Evolutionary conservation across 2,113 vertebrate species (phyloP), one percentile per base, ranked within the genome.

Genomic region (Rhinichthys klamathensis): DNA sequence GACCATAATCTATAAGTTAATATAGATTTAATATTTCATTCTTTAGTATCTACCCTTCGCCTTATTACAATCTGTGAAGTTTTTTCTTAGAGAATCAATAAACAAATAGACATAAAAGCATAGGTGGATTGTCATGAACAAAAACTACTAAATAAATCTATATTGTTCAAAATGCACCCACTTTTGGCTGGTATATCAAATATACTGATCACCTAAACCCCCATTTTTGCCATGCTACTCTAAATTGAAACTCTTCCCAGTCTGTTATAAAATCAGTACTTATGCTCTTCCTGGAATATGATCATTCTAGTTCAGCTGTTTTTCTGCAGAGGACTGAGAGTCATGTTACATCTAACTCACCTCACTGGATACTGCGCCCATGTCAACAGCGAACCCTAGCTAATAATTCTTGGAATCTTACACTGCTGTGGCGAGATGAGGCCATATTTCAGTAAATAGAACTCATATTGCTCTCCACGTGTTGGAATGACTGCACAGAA

Each of bases 371-470:
- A 23, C 18, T 46, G 35, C 12, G 70, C 44, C 38, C 46, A 16
- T 80, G 81, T 86, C 63, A 80, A 81, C 82, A 76, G 56, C 41
- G 38, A 65, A 44, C 67, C 83, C 76, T 15, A 69, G 70, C 27
- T 84, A 87, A 87, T 82, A 84, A 89, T 80, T 84, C 70, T 73
- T 46, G 12, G 41, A 84, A 84, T 69, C 44, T 6, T 70, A 73
- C 51, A 4, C 80, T 82, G 58, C 60, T 32, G 56, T 9, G 10
- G 4, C 2, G 73, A 86, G 77, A 41, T 44, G 84, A 82, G 70
- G 80, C 77, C 74, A 84, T 95, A 94, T 94, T 95, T 96, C 94
- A 91, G 95, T 95, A 95, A 95, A 95, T 93, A 96, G 94, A 94
- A 94, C 94, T 93, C 94, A 94, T 95, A 93, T 94, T 94, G 56